Evolutionary conservation across 1,140 invertebrate species (phyloP).

Genomic region (Aphaenogaster rudis): DNA sequence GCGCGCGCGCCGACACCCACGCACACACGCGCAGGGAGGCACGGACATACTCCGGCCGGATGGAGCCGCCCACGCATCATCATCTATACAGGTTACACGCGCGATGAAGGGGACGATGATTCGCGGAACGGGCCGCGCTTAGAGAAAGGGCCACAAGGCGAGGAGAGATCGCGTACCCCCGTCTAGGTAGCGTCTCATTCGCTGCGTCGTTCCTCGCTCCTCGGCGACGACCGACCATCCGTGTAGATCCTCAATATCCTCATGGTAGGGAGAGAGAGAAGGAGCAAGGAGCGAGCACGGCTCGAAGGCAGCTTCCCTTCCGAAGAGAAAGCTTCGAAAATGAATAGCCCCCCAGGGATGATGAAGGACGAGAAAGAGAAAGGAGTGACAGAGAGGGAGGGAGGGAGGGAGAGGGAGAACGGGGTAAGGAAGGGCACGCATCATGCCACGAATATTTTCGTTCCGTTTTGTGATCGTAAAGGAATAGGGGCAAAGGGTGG

Average conservation of each 20-base stretch:
- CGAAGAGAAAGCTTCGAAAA: slow-evolving; percentile 57
- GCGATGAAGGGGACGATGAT: slow-evolving; percentile 64
- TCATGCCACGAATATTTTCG: slow-evolving; percentile 65
- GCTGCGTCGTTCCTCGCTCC: slow-evolving; percentile 60
- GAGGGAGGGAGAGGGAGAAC: background rate
- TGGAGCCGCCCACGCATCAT: slow-evolving; percentile 75
- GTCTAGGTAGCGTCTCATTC: slow-evolving; percentile 70
- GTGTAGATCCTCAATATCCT: slow-evolving; percentile 20
- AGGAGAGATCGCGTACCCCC: slow-evolving; percentile 43
- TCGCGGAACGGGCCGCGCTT: slow-evolving; percentile 62
- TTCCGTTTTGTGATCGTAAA: slow-evolving; percentile 38
- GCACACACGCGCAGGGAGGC: background rate
- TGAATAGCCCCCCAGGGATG: slow-evolving; percentile 9
- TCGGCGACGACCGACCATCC: slow-evolving; percentile 47
- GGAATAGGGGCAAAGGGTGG: slow-evolving; percentile 24
- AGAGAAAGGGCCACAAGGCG: slow-evolving; percentile 64
- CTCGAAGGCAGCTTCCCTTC: slow-evolving; percentile 49
- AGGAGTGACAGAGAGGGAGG: too few relatives aligned
- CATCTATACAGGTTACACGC: slow-evolving; percentile 65
- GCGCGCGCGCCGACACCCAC: background rate
- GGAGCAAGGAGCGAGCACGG: slow-evolving; percentile 12
- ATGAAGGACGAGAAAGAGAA: background rate
- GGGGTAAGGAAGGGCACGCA: slow-evolving; percentile 39
- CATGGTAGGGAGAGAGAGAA: background rate
- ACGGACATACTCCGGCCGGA: slow-evolving; percentile 9